Base-by-base conservation (phyloP, 2,113 vertebrate species). In the Hippolais icterina region DNA sequence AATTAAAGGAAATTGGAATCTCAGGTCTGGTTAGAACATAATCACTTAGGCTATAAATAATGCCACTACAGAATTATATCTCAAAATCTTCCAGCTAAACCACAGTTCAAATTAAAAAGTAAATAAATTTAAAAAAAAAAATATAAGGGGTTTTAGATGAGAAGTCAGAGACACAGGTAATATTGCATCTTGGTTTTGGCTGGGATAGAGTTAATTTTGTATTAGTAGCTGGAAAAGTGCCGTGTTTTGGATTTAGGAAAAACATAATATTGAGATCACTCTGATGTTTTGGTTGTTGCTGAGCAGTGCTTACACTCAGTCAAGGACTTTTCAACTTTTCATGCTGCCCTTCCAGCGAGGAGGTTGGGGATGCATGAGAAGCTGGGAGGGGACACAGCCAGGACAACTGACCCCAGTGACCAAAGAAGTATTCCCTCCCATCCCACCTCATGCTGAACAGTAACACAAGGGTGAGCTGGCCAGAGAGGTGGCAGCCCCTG, bases 271-370 rank as follows among this genome's bases (percentile, higher is more conserved):
- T 61, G 15, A 29, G 25, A 37, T 22, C 23, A 15, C 31, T 23
- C 5, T 37, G 31, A 15, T 37, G 4, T 10, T 75, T 54, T 42
- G 29, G 9, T 14, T 75, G 27, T 15, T 21, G 4, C 11, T 75
- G 35, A 68, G 13, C 31, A 50, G 9, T 29, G 27, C 27, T 49
- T 24, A 4, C 22, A 17, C 29, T 80, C 22, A 61, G 10, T 10
- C 35, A 42, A 61, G 19, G 31, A 29, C 12, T 42, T 28, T 33
- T 54, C 35, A 33, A 3, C 16, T 61, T 28, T 7, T 41, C 41
- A 6, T 5, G 5, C 13, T 49, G 19, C 15, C 22, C 27, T 20
- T 27, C 4, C 47, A 54, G 7, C 0, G 0, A 37, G 22, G 41
- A 33, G 12, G 8, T 6, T 66, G 53, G 18, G 39, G 18, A 57